Conservation (phyloP, 2,888 invertebrate species). For the Catonia carolina region DNA sequence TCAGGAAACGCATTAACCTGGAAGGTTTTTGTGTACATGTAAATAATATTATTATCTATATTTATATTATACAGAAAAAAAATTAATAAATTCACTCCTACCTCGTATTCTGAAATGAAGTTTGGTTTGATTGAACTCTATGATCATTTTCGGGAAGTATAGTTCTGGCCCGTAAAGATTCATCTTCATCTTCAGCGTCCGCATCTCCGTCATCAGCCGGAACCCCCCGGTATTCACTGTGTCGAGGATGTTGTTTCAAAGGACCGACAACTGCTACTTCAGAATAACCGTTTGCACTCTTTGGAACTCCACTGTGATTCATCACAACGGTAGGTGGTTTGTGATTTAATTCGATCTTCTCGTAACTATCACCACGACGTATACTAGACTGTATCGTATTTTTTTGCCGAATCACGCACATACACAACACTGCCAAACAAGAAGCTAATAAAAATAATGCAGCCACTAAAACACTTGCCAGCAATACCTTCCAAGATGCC, state of each 20-base stretch:
- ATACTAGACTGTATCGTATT: slow-evolving; percentile 38
- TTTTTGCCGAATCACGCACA: slow-evolving; percentile 40
- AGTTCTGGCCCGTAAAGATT: neutral
- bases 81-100: too few species aligned
- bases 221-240: slow-evolving; percentile 29
- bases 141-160: too few species aligned
- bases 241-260: slow-evolving; percentile 21
- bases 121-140: too few species aligned
- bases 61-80: too few species aligned
- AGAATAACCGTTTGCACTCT: slow-evolving; percentile 7
- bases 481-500: slow-evolving; percentile 53
- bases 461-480: slow-evolving; percentile 61
- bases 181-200: slow-evolving; percentile 22
- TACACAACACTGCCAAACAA: slow-evolving; percentile 59
- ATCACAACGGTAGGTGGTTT: slow-evolving; percentile 39
- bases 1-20: too few species aligned
- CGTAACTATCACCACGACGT: slow-evolving; percentile 57
- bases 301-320: slow-evolving; percentile 17
- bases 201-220: slow-evolving; percentile 28
- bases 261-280: slow-evolving; percentile 20
- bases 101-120: too few species aligned
- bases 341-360: slow-evolving; percentile 70
- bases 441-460: slow-evolving; percentile 56
- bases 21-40: too few species aligned
- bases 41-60: too few species aligned